These are phyloP conservation scores for Pocillopora damicornis DNA, from an alignment of 64 coral and sea anemone genomes.

Conservation along the genomic window DNA sequence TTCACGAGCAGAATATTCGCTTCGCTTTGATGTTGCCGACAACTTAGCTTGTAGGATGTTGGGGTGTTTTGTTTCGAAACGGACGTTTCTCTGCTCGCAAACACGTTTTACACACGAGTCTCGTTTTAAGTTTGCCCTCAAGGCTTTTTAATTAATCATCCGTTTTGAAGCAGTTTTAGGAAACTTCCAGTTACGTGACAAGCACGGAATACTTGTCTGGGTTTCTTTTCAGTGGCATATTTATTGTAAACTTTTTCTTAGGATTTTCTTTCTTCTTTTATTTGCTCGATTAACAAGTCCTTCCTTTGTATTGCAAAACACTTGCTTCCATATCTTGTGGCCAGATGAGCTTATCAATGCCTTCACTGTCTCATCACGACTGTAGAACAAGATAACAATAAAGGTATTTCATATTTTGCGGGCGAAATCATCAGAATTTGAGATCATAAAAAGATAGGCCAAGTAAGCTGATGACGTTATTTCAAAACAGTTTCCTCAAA, in stretches of 20 bases:
- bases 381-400: not conserved
- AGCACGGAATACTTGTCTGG: not conserved
- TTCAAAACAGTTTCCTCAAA: not conserved
- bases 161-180: not conserved
- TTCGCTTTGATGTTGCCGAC: constrained; percentile 18
- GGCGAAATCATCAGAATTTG: not conserved
- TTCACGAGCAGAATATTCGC: not conserved
- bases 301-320: constrained; percentile 1
- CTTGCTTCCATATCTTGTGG: not conserved
- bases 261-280: not conserved
- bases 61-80: not conserved
- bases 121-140: not conserved
- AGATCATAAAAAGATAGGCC: not conserved
- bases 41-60: not conserved
- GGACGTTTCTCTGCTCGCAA: not conserved
- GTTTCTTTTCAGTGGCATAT: not conserved
- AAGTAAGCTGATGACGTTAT: not conserved
- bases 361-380: not conserved
- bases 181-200: constrained; percentile 10
- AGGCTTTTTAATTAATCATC: not conserved
- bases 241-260: constrained; percentile 17
- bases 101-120: constrained; percentile 4
- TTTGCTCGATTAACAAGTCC: not conserved
- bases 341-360: constrained; percentile 4
- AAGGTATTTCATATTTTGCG: not conserved